These are phyloP conservation scores for Leuctra nigra DNA, from an alignment of 2,888 invertebrate genomes.

Conservation along the genomic window DNA sequence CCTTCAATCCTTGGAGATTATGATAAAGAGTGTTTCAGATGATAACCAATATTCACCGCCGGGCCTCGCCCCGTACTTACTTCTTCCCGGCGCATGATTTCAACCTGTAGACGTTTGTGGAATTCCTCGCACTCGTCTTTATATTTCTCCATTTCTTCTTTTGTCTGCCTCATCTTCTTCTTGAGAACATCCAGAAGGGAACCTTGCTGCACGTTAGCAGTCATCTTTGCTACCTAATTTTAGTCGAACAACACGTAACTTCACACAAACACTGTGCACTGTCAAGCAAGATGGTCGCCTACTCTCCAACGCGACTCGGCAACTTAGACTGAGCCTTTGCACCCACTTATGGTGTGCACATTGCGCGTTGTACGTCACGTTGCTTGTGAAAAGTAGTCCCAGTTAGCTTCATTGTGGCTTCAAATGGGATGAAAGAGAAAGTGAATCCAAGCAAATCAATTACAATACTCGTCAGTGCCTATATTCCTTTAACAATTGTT, in stretches of 20 bases:
- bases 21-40: constrained; percentile 21
- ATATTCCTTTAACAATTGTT: no score
- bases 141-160: constrained; percentile 98
- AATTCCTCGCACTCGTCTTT: constrained; percentile 97
- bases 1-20: no score
- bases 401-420: not conserved
- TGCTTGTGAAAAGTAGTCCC: constrained; percentile 40
- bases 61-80: constrained; percentile 56
- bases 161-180: constrained; percentile 99
- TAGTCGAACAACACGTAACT: constrained; percentile 4
- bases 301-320: constrained; percentile 33
- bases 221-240: constrained; percentile 48
- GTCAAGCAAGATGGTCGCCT: constrained; percentile 32
- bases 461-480: no score
- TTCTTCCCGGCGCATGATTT: constrained; percentile 96
- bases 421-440: constrained; percentile 3
- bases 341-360: constrained; percentile 38
- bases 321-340: constrained; percentile 15
- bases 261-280: constrained; percentile 13
- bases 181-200: constrained; percentile 94
- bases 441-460: no score
- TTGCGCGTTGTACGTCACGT: no score
- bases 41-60: constrained; percentile 4
- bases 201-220: constrained; percentile 86
- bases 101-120: constrained; percentile 90